Evolutionary conservation across 2,888 invertebrate genomes (phyloP).

Genomic region (Acleris sparsana): DNA sequence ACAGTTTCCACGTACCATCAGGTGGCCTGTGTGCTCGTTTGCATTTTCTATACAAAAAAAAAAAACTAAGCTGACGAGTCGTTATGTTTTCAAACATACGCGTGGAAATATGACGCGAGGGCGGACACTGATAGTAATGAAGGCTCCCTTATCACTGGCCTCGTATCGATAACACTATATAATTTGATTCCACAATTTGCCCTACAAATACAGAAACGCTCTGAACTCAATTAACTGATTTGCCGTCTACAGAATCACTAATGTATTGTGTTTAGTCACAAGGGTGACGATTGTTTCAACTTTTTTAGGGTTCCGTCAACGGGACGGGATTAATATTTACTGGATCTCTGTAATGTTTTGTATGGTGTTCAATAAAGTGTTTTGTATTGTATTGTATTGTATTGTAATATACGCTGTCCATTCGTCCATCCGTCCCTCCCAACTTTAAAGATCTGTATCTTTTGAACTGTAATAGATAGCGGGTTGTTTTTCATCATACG

Average conservation of each 20-base stretch:
- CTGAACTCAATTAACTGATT: not conserved
- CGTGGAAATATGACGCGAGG: constrained; percentile 13
- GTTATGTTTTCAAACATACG: constrained; percentile 29
- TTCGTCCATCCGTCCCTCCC: too few relatives aligned
- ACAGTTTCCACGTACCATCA: too few relatives aligned
- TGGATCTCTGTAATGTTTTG: too few relatives aligned
- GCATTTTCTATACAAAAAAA: too few relatives aligned
- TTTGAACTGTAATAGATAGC: too few relatives aligned
- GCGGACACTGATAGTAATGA: constrained; percentile 31
- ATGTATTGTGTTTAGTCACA: constrained; percentile 3
- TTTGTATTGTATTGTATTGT: too few relatives aligned
- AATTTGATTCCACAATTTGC: constrained; percentile 48
- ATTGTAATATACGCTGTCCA: too few relatives aligned
- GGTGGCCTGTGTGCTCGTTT: too few relatives aligned
- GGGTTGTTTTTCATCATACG: too few relatives aligned
- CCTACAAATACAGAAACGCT: constrained; percentile 11
- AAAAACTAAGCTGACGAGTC: not conserved
- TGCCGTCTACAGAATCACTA: not conserved
- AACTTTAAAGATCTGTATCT: too few relatives aligned
- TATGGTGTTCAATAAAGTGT: too few relatives aligned
- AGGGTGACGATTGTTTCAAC: constrained; percentile 11
- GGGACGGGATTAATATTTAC: too few relatives aligned
- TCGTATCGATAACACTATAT: constrained; percentile 47
- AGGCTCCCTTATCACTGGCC: constrained; percentile 47
- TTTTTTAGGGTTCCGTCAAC: not conserved